Percentiles rank a stretch among this genome's conserved stretches.
These are phyloP conservation scores for Amphipoea lucens DNA, from an alignment of 2,888 invertebrate genomes.

Conservation along the genomic window DNA sequence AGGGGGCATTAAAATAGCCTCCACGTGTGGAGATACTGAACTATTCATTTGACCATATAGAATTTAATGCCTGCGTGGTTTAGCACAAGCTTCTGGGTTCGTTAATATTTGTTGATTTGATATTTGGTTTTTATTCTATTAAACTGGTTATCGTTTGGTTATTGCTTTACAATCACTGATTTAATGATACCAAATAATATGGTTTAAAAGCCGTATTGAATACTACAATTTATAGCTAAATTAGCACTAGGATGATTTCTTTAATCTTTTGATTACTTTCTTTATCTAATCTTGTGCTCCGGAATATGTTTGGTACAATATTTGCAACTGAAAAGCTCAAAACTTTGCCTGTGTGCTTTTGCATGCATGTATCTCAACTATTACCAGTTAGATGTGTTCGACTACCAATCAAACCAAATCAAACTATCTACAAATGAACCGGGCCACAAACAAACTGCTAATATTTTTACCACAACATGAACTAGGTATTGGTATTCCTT, in stretches of 20 bases:
- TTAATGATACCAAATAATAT: background rate
- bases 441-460: background rate
- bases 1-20: slow-evolving; percentile 12
- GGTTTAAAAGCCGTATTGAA: background rate
- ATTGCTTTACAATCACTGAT: background rate
- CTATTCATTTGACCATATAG: background rate
- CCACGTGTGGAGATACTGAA: background rate
- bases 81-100: no score
- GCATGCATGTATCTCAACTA: background rate
- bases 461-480: background rate
- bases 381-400: background rate
- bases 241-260: background rate
- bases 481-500: background rate
- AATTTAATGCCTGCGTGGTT: background rate
- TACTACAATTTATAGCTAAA: no score
- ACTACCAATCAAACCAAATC: background rate
- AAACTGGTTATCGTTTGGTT: background rate
- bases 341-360: no score
- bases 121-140: background rate
- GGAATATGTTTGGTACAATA: background rate
- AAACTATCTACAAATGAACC: background rate
- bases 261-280: background rate
- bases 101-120: no score
- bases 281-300: background rate
- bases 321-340: background rate